These are phyloP conservation scores for Chelon auratus DNA, from an alignment of 2,797 vertebrate genomes.

Conservation along the genomic window DNA sequence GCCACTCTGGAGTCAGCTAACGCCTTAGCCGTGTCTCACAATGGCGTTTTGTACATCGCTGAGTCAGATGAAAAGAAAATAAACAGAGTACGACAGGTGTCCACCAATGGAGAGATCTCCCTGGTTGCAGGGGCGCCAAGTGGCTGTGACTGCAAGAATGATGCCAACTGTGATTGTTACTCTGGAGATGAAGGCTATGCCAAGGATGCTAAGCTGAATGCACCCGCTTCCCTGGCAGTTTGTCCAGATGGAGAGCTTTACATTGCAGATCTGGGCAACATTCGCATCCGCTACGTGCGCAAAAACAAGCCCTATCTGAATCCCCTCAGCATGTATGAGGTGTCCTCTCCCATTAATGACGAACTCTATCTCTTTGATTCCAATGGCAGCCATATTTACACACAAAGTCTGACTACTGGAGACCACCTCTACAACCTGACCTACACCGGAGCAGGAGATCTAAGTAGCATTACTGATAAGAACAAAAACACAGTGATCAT, in stretches of 20 bases:
- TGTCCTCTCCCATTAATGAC: constrained; percentile 95
- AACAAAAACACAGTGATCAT: constrained; percentile 93
- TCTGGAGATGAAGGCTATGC: constrained; percentile 97
- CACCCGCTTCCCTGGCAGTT: constrained; percentile 92
- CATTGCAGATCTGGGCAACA: constrained; percentile 94
- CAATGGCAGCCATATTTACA: constrained; percentile 95
- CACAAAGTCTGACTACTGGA: constrained; percentile 95
- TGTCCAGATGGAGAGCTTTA: constrained; percentile 96
- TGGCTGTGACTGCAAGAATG: constrained; percentile 97
- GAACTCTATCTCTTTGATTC: constrained; percentile 97
- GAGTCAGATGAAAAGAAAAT: constrained; percentile 99
- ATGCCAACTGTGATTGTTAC: constrained; percentile 98
- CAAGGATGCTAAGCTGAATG: constrained; percentile 95
- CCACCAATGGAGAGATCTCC: constrained; percentile 95
- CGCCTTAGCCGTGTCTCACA: constrained; percentile 93
- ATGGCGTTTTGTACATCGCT: constrained; percentile 92
- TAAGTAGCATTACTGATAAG: constrained; percentile 93
- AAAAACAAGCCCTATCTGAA: constrained; percentile 96
- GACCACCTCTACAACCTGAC: constrained; percentile 97
- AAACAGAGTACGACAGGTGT: constrained; percentile 95
- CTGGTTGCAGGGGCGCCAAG: constrained; percentile 94
- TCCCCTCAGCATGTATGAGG: constrained; percentile 93
- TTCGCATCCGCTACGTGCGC: constrained; percentile 94
- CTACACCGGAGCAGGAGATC: constrained; percentile 91
- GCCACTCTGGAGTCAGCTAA: constrained; percentile 96